Evolutionary conservation across 2,797 vertebrate species (phyloP).

Genomic region (Falco novaeseelandiae): DNA sequence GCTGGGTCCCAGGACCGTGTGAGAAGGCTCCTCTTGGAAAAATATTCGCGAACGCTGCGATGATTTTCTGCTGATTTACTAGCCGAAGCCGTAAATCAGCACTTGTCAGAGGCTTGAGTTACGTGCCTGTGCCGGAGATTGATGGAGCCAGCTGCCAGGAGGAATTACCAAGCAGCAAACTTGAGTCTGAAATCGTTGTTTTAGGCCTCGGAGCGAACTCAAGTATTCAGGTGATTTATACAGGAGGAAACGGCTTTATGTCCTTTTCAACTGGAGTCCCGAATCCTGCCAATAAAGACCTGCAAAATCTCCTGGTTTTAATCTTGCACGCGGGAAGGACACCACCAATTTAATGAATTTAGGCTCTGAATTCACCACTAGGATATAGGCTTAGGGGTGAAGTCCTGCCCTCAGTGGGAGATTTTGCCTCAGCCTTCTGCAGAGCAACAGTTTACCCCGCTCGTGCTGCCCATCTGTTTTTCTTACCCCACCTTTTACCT

Average conservation of each 20-base stretch:
- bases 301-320: not conserved
- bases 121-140: not conserved
- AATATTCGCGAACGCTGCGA: not conserved
- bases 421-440: not conserved
- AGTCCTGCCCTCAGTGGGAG: not conserved
- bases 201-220: not conserved
- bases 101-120: not conserved
- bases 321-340: rapidly evolving
- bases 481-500: not conserved
- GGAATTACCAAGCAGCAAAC: slow-evolving; percentile 2
- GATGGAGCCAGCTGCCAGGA: slow-evolving; percentile 36
- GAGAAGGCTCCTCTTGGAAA: not conserved
- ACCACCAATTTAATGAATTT: not conserved
- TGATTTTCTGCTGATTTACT: slow-evolving; percentile 43
- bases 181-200: not conserved
- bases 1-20: not conserved
- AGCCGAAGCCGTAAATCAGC: not conserved
- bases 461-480: rapidly evolving
- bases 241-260: slow-evolving; percentile 20
- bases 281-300: not conserved
- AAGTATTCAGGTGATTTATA: slow-evolving; percentile 13
- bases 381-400: not conserved
- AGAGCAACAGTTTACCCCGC: not conserved
- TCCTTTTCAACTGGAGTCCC: not conserved
- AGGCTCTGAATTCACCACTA: not conserved